These are phyloP conservation scores for Malthinus flaveolus DNA, from an alignment of 2,888 invertebrate species.

Conservation along the genomic window DNA sequence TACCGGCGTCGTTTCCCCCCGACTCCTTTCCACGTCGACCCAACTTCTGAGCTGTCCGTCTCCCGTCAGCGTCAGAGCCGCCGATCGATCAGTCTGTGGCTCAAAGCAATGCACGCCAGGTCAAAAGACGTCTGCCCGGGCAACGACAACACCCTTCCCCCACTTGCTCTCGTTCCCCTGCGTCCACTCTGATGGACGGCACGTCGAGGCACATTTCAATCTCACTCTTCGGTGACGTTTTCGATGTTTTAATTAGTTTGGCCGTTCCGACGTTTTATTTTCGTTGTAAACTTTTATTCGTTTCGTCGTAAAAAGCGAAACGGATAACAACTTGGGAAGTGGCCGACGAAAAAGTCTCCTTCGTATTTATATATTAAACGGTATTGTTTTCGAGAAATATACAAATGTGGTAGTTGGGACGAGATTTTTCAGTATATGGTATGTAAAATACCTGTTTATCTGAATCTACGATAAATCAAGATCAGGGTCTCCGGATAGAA, in stretches of 20 bases:
- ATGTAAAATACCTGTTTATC: slow-evolving; percentile 33
- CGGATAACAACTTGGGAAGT: neutral
- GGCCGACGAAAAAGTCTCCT: neutral
- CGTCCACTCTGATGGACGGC: slow-evolving; percentile 43
- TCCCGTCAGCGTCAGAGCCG: slow-evolving; percentile 54
- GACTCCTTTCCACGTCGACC: slow-evolving; percentile 30
- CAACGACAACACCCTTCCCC: slow-evolving; percentile 47
- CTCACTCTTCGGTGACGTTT: slow-evolving; percentile 38
- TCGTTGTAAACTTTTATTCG: neutral
- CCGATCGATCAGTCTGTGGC: slow-evolving; percentile 56
- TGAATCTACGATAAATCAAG: slow-evolving; percentile 40
- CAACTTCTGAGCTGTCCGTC: slow-evolving; percentile 53
- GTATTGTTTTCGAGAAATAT: slow-evolving; percentile 3
- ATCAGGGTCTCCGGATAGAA: slow-evolving; percentile 34
- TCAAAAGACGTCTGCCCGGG: slow-evolving; percentile 57
- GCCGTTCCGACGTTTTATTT: neutral
- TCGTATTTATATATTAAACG: neutral
- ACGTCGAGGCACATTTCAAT: slow-evolving; percentile 47
- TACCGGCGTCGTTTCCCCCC: slow-evolving; percentile 37
- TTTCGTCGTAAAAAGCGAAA: neutral
- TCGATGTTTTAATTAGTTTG: slow-evolving; percentile 42
- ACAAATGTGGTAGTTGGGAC: neutral
- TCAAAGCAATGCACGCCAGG: slow-evolving; percentile 57
- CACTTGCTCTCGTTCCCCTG: slow-evolving; percentile 36
- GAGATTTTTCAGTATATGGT: slow-evolving; percentile 9